phyloP scores from a whole-genome alignment of 2,797 vertebrate genomes.

The Sternotherus odoratus region DNA sequence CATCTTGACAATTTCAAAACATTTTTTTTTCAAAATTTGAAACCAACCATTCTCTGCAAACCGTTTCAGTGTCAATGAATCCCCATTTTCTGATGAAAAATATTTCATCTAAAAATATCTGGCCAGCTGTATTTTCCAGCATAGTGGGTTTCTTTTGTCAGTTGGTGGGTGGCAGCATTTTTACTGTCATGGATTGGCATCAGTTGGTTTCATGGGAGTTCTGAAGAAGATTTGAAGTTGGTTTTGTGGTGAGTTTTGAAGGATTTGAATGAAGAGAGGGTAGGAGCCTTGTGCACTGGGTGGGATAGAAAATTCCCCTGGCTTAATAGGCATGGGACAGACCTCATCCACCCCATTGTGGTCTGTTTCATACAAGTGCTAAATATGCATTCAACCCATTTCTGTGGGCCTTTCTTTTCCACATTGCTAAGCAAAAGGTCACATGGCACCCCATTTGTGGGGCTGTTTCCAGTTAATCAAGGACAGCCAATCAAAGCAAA shows the following conservation, averaged over 20 bases:
- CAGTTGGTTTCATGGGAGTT: background rate
- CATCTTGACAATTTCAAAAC: background rate
- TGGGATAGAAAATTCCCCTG: background rate
- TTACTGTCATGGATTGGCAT: background rate
- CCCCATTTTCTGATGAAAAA: background rate
- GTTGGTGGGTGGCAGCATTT: background rate
- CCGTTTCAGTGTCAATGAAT: background rate
- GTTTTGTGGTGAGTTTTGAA: too few relatives aligned
- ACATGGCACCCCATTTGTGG: background rate
- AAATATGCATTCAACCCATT: background rate
- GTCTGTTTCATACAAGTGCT: background rate
- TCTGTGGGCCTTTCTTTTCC: accelerated
- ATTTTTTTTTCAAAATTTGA: background rate
- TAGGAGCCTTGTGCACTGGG: background rate
- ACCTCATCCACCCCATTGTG: background rate
- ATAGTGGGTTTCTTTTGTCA: background rate
- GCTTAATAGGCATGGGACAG: background rate
- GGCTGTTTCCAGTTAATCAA: slow-evolving; percentile 20
- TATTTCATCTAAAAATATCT: background rate
- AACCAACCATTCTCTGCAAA: background rate
- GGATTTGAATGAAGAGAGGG: too few relatives aligned
- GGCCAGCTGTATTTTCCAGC: background rate
- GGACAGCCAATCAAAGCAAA: slow-evolving; percentile 44
- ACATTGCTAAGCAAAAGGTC: background rate
- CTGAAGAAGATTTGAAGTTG: too few relatives aligned